Percentiles rank a stretch among this genome's conserved stretches.
Conservation (phyloP, 2,113 vertebrate genomes). For the Myrmophylax atrothorax region DNA sequence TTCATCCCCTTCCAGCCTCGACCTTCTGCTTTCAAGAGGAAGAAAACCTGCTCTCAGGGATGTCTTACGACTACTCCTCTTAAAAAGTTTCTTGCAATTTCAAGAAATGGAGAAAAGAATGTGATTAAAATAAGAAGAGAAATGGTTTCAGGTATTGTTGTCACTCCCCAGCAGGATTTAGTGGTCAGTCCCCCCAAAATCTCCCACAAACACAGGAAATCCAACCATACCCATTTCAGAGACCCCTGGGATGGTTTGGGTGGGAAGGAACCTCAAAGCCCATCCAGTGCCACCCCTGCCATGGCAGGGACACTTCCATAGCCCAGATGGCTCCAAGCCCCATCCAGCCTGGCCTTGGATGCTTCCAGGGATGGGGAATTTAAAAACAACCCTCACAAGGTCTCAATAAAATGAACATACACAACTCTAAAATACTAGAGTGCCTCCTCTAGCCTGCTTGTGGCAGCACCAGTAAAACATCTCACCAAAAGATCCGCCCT, state of each 20-base stretch:
- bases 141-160: neutral
- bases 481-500: neutral
- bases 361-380: neutral
- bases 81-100: neutral
- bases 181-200: neutral
- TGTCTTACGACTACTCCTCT: neutral
- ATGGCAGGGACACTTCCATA: neutral
- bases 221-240: neutral
- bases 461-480: neutral
- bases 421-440: fast-evolving
- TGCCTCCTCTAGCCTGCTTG: neutral
- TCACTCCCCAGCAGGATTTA: neutral
- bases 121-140: fast-evolving
- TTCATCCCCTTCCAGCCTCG: neutral
- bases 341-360: fast-evolving
- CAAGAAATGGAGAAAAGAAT: neutral
- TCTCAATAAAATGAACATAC: neutral
- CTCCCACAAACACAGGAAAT: neutral
- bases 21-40: neutral
- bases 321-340: neutral
- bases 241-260: neutral
- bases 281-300: neutral
- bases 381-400: neutral
- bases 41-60: neutral
- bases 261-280: neutral